A percentile compares a stretch with the other conserved stretches of the same genome.
These are phyloP conservation scores for Tokudaia muenninki DNA, from an alignment of 2,797 vertebrate species.

Conservation along the genomic window DNA sequence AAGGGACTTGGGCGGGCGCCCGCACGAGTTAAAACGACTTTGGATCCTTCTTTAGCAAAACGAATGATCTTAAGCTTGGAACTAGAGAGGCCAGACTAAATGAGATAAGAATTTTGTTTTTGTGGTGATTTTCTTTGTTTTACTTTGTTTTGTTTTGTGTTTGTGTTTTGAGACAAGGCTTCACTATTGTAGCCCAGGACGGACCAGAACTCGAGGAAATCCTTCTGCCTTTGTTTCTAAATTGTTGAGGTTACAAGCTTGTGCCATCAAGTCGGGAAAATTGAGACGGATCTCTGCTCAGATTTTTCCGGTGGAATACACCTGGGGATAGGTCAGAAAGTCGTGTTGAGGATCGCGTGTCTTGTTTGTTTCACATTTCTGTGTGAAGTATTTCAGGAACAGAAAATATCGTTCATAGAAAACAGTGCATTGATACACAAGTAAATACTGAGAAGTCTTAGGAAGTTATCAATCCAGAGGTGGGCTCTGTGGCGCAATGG, in stretches of 20 bases:
- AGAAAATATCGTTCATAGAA: accelerated
- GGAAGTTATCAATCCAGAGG: accelerated
- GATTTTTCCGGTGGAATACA: background rate
- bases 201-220: background rate
- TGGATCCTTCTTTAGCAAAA: background rate
- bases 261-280: background rate
- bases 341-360: accelerated
- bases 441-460: background rate
- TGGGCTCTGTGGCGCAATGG: slow-evolving; percentile 75
- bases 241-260: background rate
- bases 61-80: background rate
- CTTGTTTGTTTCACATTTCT: background rate
- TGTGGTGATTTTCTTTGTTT: background rate
- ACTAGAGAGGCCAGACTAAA: background rate
- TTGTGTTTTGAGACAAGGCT: background rate
- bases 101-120: background rate
- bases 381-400: background rate
- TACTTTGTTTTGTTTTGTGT: background rate
- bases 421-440: background rate
- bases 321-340: background rate
- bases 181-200: background rate
- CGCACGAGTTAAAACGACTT: too few relatives aligned
- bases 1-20: background rate
- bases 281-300: background rate
- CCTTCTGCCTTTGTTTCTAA: background rate